Evolutionary conservation across 2,888 invertebrate genomes (phyloP), one percentile per base, ranked within the genome.

Genomic region (Eudasyphora cyanicolor): DNA sequence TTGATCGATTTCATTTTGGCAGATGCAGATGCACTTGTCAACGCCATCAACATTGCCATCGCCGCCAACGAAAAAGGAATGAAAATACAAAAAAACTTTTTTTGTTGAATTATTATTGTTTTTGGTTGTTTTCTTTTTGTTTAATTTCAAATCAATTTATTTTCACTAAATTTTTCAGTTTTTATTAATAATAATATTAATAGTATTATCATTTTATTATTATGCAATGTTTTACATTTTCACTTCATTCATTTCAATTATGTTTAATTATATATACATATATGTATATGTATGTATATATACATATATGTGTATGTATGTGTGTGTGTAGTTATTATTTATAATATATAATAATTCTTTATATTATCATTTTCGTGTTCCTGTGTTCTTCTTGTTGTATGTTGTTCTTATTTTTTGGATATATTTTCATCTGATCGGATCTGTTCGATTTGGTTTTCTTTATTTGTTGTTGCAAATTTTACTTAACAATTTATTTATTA

Each of bases 91-190:
- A 14, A 19, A 2, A 7, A n/a, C 27, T 14, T 60, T 60, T 60
- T 60, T 32, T 62, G 17, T 62, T 2, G 8, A 62, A 29, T 24
- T 60, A 17, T 60, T 60, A 29, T 60, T 60, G 29, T 60, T 60
- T 24, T n/a, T n/a, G n/a, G 57, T 60, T 64, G 27, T 38, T 67
- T 67, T 64, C 35, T 12, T 10, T 57, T 60, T 27, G 10, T 62
- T 76, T 76, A 51, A 64, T 76, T 76, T 76, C 76, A 76, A 77
- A 77, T 77, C 70, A 77, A 77, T 77, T 70, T 77, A 77, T 70
- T 77, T 77, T 70, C 57, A 21, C 60, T 70, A 77, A 57, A 60
- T 70, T 71, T 57, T 77, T 77, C 21, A 60, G 69, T 77, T 77
- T 60, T 64, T 0, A 12, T 67, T 54, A 71, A 14, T 45, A 70